These are phyloP conservation scores for Atherinomorus stipes DNA, from an alignment of 2,113 vertebrate genomes.

Conservation along the genomic window DNA sequence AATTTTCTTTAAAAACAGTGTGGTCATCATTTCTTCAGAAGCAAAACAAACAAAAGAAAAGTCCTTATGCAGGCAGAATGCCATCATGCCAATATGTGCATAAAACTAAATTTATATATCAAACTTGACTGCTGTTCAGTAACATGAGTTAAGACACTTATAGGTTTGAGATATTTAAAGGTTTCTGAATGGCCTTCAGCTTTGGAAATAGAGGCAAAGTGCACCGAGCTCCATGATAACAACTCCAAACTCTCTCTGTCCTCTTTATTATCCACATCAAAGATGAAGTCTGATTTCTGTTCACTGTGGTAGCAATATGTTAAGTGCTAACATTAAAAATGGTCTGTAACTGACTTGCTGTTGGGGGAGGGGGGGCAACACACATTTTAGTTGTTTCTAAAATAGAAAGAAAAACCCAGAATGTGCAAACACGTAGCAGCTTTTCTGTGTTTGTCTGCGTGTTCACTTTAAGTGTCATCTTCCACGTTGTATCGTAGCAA, in stretches of 20 bases:
- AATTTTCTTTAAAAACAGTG: too few species aligned
- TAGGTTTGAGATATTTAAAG: slow-evolving; percentile 2
- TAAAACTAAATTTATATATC: neutral
- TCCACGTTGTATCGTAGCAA: slow-evolving; percentile 73
- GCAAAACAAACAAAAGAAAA: neutral
- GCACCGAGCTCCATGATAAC: slow-evolving; percentile 47
- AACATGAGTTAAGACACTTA: neutral
- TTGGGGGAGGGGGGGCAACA: too few species aligned
- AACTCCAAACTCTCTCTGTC: slow-evolving; percentile 37
- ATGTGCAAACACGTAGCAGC: slow-evolving; percentile 28
- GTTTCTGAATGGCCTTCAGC: slow-evolving; percentile 33
- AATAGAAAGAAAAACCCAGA: slow-evolving; percentile 25
- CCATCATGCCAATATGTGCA: neutral
- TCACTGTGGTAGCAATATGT: neutral
- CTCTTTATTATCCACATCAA: slow-evolving; percentile 35
- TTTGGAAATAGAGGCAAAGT: slow-evolving; percentile 53
- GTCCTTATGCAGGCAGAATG: neutral
- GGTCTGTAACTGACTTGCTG: neutral
- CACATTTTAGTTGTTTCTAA: slow-evolving; percentile 27
- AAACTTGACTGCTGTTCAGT: neutral
- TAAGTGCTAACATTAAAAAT: neutral
- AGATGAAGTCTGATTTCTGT: neutral
- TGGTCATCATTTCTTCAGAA: neutral
- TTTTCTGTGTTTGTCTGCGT: slow-evolving; percentile 33
- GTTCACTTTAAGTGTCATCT: slow-evolving; percentile 52